Evolutionary conservation across 2,797 vertebrate species (phyloP), one percentile per base, ranked within the genome.

Genomic region (Sebastes minor): DNA sequence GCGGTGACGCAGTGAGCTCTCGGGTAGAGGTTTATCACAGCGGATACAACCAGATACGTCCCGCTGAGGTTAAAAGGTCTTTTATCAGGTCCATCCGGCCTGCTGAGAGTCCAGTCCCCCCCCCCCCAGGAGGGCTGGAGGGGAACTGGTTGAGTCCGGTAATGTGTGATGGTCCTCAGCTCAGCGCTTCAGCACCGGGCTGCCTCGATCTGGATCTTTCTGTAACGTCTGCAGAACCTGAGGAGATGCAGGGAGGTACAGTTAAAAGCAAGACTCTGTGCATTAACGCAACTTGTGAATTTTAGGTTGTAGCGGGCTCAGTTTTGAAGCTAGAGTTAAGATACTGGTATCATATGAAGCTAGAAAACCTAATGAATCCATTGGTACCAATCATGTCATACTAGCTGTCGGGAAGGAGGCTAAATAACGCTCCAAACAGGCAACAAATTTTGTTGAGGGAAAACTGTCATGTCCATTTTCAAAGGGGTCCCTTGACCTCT

Each of bases 161-260:
- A 23, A 28, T 33, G 71, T n/a, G 74, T 11, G 67, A 49, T 5
- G 56, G 27, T 61, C 63, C 33, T 74, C 66, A 46, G 16, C 55
- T 97, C 95, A 99, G 90, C 82, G 97, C 86, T 96, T 96, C 83
- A 96, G 96, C 16, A 95, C 95, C 1, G 96, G 97, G 90, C 97
- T 98, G 86, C 96, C 95, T 85, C 92, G 95, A 77, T 97, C 97
- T 92, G 86, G 91, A 18, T 97, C 97, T 78, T 97, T 99, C 95
- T 98, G 98, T 81, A 99, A 84, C 13, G 96, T 93, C 82, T 96
- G 95, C 84, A 99, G 95, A 57, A 99, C 96, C 98, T 97, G 83
- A 46, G 71, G 60, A 71, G 25, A 59, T 42, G 46, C n/a, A 20
- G 2, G 35, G 53, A 25, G 42, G 52, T 2, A 10, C 2, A 4